phyloP scores from a whole-genome alignment of 2,888 invertebrate genomes.

The Diogma glabrata region DNA sequence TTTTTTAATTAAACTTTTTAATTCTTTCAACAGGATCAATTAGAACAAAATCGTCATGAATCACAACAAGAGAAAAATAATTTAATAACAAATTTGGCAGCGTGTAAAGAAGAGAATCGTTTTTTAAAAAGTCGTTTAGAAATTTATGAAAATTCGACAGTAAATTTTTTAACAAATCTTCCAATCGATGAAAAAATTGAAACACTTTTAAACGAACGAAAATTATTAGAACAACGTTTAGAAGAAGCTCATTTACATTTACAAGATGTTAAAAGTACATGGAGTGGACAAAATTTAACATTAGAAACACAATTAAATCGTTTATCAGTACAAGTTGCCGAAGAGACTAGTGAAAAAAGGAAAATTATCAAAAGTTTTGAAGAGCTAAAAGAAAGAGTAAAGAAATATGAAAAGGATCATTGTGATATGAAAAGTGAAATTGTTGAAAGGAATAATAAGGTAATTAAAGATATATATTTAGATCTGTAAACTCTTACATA shows the following conservation, averaged over 20 bases:
- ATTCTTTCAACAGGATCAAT: conserved; percentile 52
- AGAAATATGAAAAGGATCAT: conserved; percentile 32
- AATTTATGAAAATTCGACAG: conserved; percentile 32
- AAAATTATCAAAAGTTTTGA: conserved; percentile 58
- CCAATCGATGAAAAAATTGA: conserved; percentile 42
- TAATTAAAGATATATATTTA: no score
- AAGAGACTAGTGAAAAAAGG: conserved; percentile 69
- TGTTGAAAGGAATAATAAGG: conserved; percentile 32
- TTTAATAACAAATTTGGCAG: conserved; percentile 55
- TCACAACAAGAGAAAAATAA: conserved; percentile 60
- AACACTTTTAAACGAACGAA: conserved; percentile 47
- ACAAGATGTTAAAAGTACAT: conserved; percentile 80
- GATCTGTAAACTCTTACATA: no score
- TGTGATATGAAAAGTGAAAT: conserved; percentile 29
- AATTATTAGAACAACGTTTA: conserved; percentile 60
- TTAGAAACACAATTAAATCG: conserved; percentile 84
- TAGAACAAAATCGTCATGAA: conserved; percentile 62
- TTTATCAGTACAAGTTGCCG: conserved; percentile 70
- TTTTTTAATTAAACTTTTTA: no score
- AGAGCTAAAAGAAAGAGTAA: conserved; percentile 50
- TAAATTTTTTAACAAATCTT: conserved; percentile 11
- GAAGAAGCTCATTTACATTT: conserved; percentile 79
- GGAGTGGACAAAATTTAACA: conserved; percentile 82
- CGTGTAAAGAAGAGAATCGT: conserved; percentile 60
- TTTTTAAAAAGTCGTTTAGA: conserved; percentile 45